Evolutionary conservation across 2,888 invertebrate genomes (phyloP).

Genomic region (Tiliacea citrago): DNA sequence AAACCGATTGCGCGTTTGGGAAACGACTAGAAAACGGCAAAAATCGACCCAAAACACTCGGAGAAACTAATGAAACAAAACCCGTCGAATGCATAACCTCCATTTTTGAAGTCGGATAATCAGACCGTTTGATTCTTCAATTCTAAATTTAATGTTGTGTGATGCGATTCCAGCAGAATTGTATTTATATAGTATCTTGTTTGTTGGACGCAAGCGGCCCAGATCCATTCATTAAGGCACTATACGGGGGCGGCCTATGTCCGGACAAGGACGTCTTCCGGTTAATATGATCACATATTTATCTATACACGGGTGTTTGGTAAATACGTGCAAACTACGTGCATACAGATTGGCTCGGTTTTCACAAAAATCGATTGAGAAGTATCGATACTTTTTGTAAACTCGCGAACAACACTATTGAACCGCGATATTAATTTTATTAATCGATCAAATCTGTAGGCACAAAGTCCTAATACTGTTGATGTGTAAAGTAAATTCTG

Average conservation of each 20-base stretch:
- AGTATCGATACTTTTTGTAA: constrained; percentile 14
- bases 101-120: constrained; percentile 18
- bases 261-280: constrained; percentile 40
- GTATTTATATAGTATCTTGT: constrained; percentile 46
- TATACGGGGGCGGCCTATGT: constrained; percentile 42
- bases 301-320: constrained; percentile 49
- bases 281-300: constrained; percentile 54
- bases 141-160: constrained; percentile 18
- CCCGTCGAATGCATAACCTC: not conserved
- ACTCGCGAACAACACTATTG: constrained; percentile 12
- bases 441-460: constrained; percentile 11
- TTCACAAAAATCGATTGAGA: not conserved
- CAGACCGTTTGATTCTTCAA: not conserved
- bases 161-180: constrained; percentile 33
- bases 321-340: constrained; percentile 45
- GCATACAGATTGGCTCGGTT: constrained; percentile 20
- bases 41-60: not conserved
- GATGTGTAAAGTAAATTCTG: not conserved
- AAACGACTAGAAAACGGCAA: not conserved
- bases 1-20: not conserved
- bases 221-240: constrained; percentile 43
- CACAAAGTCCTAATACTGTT: constrained; percentile 3
- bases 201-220: constrained; percentile 58
- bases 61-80: not conserved
- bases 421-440: not conserved